A percentile compares a stretch with the other conserved stretches of the same genome.
Evolutionary conservation across 2,113 vertebrate species (phyloP).

Genomic region (Stomatorhinus ivindoensis): DNA sequence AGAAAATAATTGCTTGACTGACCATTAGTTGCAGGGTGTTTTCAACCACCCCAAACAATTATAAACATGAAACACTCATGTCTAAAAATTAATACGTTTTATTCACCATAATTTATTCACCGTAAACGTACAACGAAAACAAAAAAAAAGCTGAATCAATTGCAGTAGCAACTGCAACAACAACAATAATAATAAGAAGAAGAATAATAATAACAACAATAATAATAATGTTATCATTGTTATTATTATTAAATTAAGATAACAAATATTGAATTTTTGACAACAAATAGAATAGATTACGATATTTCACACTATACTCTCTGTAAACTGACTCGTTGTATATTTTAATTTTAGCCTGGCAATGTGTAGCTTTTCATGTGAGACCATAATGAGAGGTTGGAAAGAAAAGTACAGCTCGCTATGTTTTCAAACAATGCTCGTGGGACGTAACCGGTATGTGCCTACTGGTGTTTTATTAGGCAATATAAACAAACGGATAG

Average conservation of each 20-base stretch:
- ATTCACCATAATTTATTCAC: background rate
- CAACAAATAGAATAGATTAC: background rate
- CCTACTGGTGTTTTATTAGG: background rate
- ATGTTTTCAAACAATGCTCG: background rate
- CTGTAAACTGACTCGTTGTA: background rate
- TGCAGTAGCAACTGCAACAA: background rate
- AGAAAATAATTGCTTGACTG: background rate
- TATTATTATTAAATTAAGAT: background rate
- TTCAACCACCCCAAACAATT: background rate
- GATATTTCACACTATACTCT: background rate
- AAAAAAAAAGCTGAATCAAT: background rate
- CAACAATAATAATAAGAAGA: background rate
- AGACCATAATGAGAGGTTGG: background rate
- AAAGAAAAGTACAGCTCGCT: background rate
- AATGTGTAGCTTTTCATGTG: background rate
- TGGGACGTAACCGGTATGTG: background rate
- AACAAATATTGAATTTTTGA: background rate
- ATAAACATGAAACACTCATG: background rate
- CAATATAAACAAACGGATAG: background rate
- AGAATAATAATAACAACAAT: background rate
- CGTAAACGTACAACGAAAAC: background rate
- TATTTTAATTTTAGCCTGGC: background rate
- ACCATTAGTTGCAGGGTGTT: background rate
- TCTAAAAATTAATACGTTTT: background rate
- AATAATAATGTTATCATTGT: background rate